These are phyloP conservation scores for Poeciliopsis turrubarensis DNA, from an alignment of 2,113 vertebrate genomes.

Conservation along the genomic window DNA sequence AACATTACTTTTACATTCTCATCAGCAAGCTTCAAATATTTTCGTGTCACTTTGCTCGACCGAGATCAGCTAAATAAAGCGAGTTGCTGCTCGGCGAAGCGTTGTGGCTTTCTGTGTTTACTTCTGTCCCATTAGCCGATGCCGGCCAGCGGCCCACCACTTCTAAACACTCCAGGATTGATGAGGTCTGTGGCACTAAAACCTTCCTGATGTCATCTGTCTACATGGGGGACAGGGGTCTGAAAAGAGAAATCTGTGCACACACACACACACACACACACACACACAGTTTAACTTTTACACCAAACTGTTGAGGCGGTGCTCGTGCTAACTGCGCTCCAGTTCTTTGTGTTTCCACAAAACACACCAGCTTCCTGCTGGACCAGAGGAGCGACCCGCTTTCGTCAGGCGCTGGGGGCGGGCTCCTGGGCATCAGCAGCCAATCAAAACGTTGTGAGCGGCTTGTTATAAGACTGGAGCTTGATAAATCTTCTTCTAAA, in stretches of 20 bases:
- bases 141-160: slow-evolving; percentile 62
- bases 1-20: not conserved
- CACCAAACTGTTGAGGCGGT: not conserved
- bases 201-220: slow-evolving; percentile 72
- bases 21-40: not conserved
- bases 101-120: slow-evolving; percentile 71
- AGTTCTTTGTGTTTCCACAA: too few species aligned
- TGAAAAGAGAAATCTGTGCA: slow-evolving; percentile 52
- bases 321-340: too few species aligned
- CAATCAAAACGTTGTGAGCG: too few species aligned
- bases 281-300: not conserved
- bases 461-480: too few species aligned
- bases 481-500: too few species aligned
- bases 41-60: not conserved
- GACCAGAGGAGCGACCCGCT: too few species aligned
- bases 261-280: slow-evolving; percentile 24
- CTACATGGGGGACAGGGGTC: slow-evolving; percentile 34
- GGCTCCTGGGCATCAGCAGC: too few species aligned
- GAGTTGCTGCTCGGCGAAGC: slow-evolving; percentile 34
- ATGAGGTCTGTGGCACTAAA: slow-evolving; percentile 78
- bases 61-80: not conserved
- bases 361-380: too few species aligned
- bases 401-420: too few species aligned
- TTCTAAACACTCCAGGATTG: slow-evolving; percentile 81
- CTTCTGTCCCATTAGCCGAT: slow-evolving; percentile 69